These are phyloP conservation scores for Orcinus orca DNA, from an alignment of 2,113 vertebrate genomes.

Conservation along the genomic window DNA sequence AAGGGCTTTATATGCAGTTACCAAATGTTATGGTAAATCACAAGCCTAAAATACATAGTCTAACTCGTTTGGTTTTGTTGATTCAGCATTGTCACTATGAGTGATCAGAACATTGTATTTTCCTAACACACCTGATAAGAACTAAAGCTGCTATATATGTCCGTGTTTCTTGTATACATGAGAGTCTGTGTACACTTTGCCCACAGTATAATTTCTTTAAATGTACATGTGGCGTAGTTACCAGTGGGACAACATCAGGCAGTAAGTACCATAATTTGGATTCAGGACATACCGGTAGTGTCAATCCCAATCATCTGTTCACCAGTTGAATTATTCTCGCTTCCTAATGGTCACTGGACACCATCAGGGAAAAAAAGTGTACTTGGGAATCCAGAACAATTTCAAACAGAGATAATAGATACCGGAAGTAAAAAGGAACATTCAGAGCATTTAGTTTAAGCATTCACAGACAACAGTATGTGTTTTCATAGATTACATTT, in stretches of 20 bases:
- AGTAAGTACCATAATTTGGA: neutral
- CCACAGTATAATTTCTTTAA: neutral
- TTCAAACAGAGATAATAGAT: neutral
- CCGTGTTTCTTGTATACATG: fast-evolving
- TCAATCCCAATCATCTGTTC: neutral
- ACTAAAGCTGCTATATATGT: neutral
- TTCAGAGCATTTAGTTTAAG: neutral
- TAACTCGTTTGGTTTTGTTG: neutral
- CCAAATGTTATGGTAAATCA: neutral
- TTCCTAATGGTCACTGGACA: neutral
- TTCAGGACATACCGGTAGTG: neutral
- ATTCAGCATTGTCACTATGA: neutral
- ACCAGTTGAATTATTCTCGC: neutral
- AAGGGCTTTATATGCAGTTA: neutral
- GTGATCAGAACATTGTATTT: neutral
- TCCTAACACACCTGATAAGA: neutral
- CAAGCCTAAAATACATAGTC: neutral
- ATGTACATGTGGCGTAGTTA: neutral
- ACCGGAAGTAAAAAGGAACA: neutral
- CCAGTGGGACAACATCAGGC: neutral
- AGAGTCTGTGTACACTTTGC: neutral
- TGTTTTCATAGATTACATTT: neutral
- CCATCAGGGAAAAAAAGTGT: neutral
- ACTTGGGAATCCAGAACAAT: neutral
- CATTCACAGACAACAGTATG: neutral